Conservation (phyloP, 2,113 vertebrate genomes). For the Corythornis cristatus region DNA sequence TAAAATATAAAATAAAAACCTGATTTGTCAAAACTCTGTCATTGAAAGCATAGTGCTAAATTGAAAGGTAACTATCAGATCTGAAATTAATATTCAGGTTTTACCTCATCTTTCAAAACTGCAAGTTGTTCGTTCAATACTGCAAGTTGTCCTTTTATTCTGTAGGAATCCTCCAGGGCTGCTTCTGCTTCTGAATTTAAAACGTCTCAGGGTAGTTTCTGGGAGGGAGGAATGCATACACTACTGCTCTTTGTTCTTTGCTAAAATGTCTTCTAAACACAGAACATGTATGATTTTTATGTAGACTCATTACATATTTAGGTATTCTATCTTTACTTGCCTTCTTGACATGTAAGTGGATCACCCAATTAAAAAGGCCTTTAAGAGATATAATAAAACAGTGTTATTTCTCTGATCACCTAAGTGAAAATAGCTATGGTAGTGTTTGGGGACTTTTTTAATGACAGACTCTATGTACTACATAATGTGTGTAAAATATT, state of each 20-base stretch:
- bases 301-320: not conserved
- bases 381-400: not conserved
- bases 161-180: not conserved
- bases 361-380: not conserved
- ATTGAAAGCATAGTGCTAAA: fast-evolving
- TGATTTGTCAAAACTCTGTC: fast-evolving
- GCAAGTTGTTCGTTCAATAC: not conserved
- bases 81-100: not conserved
- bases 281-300: not conserved
- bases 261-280: not conserved
- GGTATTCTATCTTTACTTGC: not conserved
- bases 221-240: not conserved
- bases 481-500: not conserved
- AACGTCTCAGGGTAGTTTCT: not conserved
- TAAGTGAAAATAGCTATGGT: not conserved
- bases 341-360: not conserved
- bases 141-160: not conserved
- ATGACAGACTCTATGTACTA: not conserved
- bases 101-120: not conserved
- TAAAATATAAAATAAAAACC: too few species aligned
- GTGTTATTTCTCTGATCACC: not conserved
- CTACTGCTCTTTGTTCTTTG: not conserved
- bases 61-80: not conserved
- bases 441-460: not conserved
- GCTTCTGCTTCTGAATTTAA: not conserved